A percentile compares a stretch with the other conserved stretches of the same genome.
phyloP scores from a whole-genome alignment of 2,797 vertebrate genomes.

The Telmatherina bonti region DNA sequence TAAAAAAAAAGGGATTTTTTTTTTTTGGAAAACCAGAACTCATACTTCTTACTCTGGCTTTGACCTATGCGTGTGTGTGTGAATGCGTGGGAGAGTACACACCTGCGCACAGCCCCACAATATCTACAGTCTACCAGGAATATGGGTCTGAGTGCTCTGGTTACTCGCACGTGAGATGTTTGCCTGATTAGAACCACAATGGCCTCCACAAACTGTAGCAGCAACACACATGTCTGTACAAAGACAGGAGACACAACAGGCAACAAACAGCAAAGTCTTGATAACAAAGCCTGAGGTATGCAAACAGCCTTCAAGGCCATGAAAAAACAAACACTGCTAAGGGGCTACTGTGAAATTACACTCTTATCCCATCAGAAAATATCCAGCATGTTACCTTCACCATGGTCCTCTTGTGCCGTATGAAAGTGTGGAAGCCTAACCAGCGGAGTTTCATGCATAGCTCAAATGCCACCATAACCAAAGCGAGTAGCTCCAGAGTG shows the following conservation, averaged over 20 bases:
- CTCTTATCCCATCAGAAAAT: background rate
- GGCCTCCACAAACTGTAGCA: constrained; percentile 95
- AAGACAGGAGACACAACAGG: too few relatives aligned
- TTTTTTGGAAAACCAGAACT: background rate
- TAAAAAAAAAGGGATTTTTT: background rate
- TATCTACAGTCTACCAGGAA: constrained; percentile 98
- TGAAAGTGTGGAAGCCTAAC: constrained; percentile 94
- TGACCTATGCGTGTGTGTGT: background rate
- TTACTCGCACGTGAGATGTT: constrained; percentile 94
- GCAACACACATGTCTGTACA: constrained; percentile 89
- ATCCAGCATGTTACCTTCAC: constrained; percentile 86
- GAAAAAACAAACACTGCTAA: background rate
- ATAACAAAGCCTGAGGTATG: background rate
- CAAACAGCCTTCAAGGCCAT: constrained; percentile 3
- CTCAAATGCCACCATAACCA: constrained; percentile 94
- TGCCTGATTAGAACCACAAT: constrained; percentile 96
- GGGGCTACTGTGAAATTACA: background rate
- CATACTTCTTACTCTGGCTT: background rate
- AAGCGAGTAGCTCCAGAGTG: constrained; percentile 93
- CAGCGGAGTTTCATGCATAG: constrained; percentile 97
- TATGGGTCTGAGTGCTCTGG: constrained; percentile 95
- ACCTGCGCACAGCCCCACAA: constrained; percentile 96
- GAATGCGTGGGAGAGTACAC: constrained; percentile 10
- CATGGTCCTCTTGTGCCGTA: constrained; percentile 97
- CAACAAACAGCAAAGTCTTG: background rate